A percentile compares a stretch with the other conserved stretches of the same genome.
These are phyloP conservation scores for Ctenosaura bakeri DNA, from an alignment of 2,797 vertebrate genomes.

Conservation along the genomic window DNA sequence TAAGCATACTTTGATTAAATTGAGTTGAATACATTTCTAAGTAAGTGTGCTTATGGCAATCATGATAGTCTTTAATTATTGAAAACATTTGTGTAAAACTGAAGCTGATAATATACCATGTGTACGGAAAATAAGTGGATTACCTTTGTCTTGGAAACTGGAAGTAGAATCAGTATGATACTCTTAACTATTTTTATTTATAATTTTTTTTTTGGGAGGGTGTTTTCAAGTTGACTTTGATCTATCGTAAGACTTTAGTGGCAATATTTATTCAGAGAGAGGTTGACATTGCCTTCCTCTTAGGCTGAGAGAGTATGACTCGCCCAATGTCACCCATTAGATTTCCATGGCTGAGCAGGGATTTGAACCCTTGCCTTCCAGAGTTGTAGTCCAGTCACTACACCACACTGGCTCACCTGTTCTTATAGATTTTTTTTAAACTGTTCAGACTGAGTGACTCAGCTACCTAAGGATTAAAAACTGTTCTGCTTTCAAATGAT, in stretches of 20 bases:
- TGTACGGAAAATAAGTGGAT: background rate
- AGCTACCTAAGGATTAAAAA: background rate
- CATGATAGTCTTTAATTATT: background rate
- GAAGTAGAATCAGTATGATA: background rate
- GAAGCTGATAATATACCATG: background rate
- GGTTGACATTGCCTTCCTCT: too few relatives aligned
- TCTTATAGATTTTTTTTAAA: background rate
- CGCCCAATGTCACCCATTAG: too few relatives aligned
- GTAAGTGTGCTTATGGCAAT: background rate
- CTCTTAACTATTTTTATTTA: too few relatives aligned
- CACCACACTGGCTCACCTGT: background rate
- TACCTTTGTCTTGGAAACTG: background rate
- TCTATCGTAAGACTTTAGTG: too few relatives aligned
- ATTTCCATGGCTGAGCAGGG: too few relatives aligned
- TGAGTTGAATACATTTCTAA: background rate
- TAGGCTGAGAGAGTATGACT: too few relatives aligned
- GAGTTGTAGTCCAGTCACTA: too few relatives aligned
- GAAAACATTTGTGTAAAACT: background rate
- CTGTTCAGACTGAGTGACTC: too few relatives aligned
- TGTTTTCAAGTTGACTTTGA: too few relatives aligned
- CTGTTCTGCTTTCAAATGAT: background rate
- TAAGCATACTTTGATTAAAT: background rate
- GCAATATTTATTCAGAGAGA: too few relatives aligned
- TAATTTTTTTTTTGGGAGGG: too few relatives aligned
- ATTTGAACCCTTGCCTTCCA: too few relatives aligned